Percentiles rank a stretch among this genome's conserved stretches.
These are phyloP conservation scores for Apotomis capreana DNA, from an alignment of 2,888 invertebrate genomes.

Conservation along the genomic window DNA sequence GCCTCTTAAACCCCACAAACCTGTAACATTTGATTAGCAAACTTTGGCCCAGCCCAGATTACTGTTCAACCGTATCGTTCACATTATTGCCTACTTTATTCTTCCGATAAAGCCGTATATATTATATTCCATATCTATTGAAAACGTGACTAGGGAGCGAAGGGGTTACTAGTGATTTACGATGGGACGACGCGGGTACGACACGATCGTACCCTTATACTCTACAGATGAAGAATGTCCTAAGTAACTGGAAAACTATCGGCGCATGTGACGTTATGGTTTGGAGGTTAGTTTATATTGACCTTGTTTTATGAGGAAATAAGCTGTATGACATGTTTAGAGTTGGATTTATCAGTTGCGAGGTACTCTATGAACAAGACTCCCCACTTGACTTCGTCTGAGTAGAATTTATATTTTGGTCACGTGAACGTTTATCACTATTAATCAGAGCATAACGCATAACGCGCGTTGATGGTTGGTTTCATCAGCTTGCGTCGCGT, in stretches of 20 bases:
- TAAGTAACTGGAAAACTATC: neutral
- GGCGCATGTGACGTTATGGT: neutral
- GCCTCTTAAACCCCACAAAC: neutral
- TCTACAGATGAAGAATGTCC: neutral
- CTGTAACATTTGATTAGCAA: neutral
- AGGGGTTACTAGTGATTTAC: conserved; percentile 15
- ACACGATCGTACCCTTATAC: conserved; percentile 3
- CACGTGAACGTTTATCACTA: no score
- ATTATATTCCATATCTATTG: conserved; percentile 28
- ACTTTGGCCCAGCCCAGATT: neutral
- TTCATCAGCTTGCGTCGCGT: no score
- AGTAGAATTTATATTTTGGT: no score
- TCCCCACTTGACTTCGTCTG: no score
- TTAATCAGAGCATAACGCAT: no score
- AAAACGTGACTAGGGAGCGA: conserved; percentile 19
- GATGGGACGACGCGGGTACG: neutral
- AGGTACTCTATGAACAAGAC: neutral
- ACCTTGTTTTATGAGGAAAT: conserved; percentile 14
- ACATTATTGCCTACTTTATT: conserved; percentile 10
- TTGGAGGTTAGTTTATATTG: neutral
- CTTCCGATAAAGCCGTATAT: conserved; percentile 3
- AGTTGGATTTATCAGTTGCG: conserved; percentile 10
- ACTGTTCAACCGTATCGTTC: neutral
- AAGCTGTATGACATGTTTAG: conserved; percentile 20
- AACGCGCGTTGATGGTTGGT: no score